Conservation (phyloP, 2,888 invertebrate genomes). For the Tupiocoris notatus region DNA sequence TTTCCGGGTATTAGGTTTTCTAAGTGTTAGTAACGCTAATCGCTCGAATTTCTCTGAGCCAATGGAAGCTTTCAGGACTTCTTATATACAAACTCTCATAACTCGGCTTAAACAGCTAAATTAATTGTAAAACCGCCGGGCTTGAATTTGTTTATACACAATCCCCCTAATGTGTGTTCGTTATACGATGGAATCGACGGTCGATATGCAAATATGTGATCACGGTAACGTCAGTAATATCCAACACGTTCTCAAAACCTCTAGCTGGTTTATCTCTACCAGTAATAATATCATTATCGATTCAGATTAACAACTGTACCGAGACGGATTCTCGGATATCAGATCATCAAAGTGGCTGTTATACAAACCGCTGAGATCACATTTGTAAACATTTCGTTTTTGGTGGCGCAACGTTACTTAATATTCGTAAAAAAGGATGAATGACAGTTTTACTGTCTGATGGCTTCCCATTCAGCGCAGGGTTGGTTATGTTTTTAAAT, state of each 20-base stretch:
- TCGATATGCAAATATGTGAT: neutral
- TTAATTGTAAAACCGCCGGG: too few species aligned
- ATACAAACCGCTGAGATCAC: neutral
- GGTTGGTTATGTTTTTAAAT: neutral
- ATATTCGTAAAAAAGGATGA: too few species aligned
- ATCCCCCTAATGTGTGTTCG: too few species aligned
- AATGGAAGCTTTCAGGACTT: too few species aligned
- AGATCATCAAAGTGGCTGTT: neutral
- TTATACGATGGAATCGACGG: neutral
- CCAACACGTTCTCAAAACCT: neutral
- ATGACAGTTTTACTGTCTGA: too few species aligned
- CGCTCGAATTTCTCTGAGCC: too few species aligned
- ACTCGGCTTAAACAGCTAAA: too few species aligned
- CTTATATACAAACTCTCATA: too few species aligned
- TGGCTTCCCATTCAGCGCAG: too few species aligned
- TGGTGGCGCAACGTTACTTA: neutral
- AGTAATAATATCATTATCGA: neutral
- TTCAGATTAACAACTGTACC: neutral
- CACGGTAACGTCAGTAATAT: neutral
- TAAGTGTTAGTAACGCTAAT: too few species aligned
- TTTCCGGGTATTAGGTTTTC: too few species aligned
- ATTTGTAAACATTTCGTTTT: neutral
- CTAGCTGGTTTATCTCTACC: neutral
- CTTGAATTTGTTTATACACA: too few species aligned
- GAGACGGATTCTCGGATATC: neutral